Evolutionary conservation across 2,888 invertebrate species (phyloP).

Genomic region (Junonia oenone): DNA sequence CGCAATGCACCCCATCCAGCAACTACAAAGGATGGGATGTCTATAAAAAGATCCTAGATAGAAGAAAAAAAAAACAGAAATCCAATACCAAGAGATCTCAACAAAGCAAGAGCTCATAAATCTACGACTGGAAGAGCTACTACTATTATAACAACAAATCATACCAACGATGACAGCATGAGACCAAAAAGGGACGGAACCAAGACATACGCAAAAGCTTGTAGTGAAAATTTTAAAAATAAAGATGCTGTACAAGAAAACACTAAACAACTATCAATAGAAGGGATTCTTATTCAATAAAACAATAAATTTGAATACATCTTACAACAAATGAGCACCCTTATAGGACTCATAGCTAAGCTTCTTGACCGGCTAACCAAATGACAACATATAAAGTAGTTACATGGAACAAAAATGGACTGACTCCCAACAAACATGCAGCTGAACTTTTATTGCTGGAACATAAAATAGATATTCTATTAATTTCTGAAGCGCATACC

Average conservation of each 20-base stretch:
- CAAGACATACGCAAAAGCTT: not conserved
- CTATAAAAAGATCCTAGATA: not conserved
- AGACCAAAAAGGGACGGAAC: not conserved
- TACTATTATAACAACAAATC: too few relatives aligned
- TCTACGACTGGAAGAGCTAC: too few relatives aligned
- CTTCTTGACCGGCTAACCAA: conserved; percentile 13
- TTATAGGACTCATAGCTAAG: conserved; percentile 19
- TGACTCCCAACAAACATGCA: conserved; percentile 25
- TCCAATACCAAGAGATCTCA: not conserved
- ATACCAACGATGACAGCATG: not conserved
- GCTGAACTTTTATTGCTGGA: conserved; percentile 11
- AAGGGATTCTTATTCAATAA: conserved; percentile 13
- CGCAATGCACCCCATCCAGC: not conserved
- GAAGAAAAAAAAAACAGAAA: not conserved
- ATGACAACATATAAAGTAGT: conserved; percentile 18
- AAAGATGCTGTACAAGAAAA: too few relatives aligned
- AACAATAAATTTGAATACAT: conserved; percentile 26
- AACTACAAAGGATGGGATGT: too few relatives aligned
- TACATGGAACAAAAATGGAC: conserved; percentile 31
- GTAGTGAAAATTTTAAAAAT: not conserved
- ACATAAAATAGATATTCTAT: conserved; percentile 13
- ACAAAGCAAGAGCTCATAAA: too few relatives aligned
- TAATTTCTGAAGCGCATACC: conserved; percentile 28
- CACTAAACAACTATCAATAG: too few relatives aligned
- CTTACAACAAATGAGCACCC: conserved; percentile 25